Conservation (phyloP, 2,113 vertebrate species). For the Neotoma lepida region DNA sequence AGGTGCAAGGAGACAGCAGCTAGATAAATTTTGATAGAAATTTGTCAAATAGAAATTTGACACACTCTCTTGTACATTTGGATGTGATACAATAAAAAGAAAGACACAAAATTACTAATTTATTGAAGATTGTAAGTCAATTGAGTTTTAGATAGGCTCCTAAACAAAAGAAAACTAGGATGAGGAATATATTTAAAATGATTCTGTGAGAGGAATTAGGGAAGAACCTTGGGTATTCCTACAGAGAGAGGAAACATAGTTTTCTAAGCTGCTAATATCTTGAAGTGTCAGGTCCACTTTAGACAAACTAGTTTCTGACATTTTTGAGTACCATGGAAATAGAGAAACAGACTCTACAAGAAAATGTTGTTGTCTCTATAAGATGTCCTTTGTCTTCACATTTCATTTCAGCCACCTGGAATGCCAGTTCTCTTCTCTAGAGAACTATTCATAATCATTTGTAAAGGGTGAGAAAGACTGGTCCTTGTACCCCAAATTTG, state of each 20-base stretch:
- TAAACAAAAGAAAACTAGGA: background rate
- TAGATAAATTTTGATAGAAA: background rate
- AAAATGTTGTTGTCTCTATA: background rate
- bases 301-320: background rate
- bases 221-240: background rate
- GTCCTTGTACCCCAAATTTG: background rate
- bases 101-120: background rate
- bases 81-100: background rate
- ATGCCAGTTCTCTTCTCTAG: background rate
- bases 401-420: too few species aligned
- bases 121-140: background rate
- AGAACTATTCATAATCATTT: background rate
- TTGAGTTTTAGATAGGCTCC: background rate
- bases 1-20: background rate
- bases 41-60: background rate
- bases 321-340: fast-evolving
- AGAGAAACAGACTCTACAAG: background rate
- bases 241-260: fast-evolving
- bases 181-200: background rate
- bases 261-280: background rate
- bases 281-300: background rate
- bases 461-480: background rate
- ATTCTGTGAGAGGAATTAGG: background rate
- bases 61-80: background rate
- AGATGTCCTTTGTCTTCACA: background rate